Evolutionary conservation across 2,113 vertebrate genomes (phyloP), one percentile per base, ranked within the genome.

Genomic region (Aleadryas rufinucha): DNA sequence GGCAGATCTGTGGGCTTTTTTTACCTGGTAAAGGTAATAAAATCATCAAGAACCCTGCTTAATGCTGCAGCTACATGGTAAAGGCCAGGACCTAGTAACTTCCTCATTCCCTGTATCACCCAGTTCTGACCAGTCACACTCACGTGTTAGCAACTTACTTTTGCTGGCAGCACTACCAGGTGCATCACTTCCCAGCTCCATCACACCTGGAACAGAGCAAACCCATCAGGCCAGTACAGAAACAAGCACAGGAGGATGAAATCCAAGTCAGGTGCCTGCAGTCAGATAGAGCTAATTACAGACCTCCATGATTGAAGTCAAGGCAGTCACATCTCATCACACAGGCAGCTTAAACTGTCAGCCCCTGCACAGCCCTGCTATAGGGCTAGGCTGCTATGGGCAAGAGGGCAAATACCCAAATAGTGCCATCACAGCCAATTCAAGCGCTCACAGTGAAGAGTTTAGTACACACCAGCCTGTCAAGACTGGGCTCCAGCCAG

Each of bases 281-380:
- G 64, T 98, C 98, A 98, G 98, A 95, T 98, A 98, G 98, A 98
- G 98, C 98, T 98, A 98, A 98, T 98, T 89, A 91, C 81, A 97
- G 90, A 98, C 97, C 96, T 98, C 97, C 98, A 98, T 3, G 9
- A 63, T 35, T 74, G 60, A 88, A 97, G 97, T 98, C 98, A 98
- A 95, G 89, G 82, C 49, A 93, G 95, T 96, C 93, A 75, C 50
- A 96, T 96, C 65, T 98, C 98, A 98, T 98, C 98, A 98, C 45
- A 50, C 96, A 97, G 96, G 97, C 97, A 93, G 39, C 41, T 82
- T 74, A 44, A 11, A 9, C 2, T 33, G 21, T 52, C 80, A 53
- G 47, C 26, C 39, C 54, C 52, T 13, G 15, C 7, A 16, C 23
- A 39, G 24, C 45, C 57, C 50, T 57, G 64, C 44, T 59, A 8